Evolutionary conservation across 2,888 invertebrate species (phyloP), one percentile per base, ranked within the genome.

Genomic region (Lepidocyrtoides sp.): DNA sequence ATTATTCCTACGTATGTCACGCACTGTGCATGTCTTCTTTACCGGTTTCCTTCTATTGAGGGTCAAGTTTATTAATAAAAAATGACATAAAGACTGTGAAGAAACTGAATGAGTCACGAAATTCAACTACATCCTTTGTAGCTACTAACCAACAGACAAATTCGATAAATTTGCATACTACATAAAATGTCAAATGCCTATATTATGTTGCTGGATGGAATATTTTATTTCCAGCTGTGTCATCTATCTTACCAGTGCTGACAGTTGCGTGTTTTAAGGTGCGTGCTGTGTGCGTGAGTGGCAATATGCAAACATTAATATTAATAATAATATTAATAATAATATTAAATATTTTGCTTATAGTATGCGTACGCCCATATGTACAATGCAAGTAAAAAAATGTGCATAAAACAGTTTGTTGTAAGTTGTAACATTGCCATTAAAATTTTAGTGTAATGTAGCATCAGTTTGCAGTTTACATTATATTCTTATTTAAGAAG

Each of bases 41-140:
- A 23, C 72, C 54, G 75, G 51, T 89, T 89, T 89, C 77, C 83
- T 89, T 82, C 83, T 75, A 36, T 60, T 83, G 83, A 72, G 83
- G 89, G 89, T 83, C 89, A 89, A 83, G 89, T 89, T 83, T 60
- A 54, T 20, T 82, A 54, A 63, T 82, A 57, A 20, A 26, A 7
- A 48, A 54, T 48, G n/a, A 54, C 32, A 66, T n/a, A 75, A 57
- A 75, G 57, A 20, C 23, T 85, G 44, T 2, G 10, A 26, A 26
- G 20, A 5, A 32, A 72, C 44, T 57, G 36, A 51, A 69, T 54
- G 57, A 84, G n/a, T 75, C 75, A 75, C 51, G 48, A 14, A 23
- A 23, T 5, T n/a, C 29, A 23, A 48, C 23, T n/a, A 17, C n/a
- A 32, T 14, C 12, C 69, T 23, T 17, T 32, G 10, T 17, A 57